Base-by-base conservation (phyloP, 2,797 vertebrate species). In the Jordanella pulchra region DNA sequence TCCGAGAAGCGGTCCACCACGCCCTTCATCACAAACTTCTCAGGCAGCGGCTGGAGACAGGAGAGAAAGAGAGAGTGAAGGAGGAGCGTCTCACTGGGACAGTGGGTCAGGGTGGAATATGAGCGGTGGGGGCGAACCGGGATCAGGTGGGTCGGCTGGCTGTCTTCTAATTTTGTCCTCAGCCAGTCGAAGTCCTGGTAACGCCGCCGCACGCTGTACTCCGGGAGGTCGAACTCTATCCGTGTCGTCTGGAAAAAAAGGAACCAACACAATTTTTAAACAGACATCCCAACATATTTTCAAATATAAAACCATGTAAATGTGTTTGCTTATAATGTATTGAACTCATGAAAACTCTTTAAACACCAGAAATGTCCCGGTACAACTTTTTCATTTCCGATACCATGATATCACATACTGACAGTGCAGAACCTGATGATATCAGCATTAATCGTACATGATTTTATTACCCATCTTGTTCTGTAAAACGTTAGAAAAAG, bases 141-240 rank as follows among this genome's bases (percentile, higher is more conserved):
- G 94, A 99, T 97, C 87, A 99, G 96, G 93, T 99, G 97, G 0
- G 98, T 99, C 2, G 97, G 97, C 83, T 99, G 98, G n/a, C 96
- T 98, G 76, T 99, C 97, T 82, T 99, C 98, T 84, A 99, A 90
- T 85, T 98, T 99, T 86, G 87, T 97, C 86, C 96, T 95, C 86
- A 99, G 86, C 98, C 98, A 99, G 87, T 99, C 97, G 1, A 99
- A 99, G 90, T 99, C 98, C 89, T 99, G 98, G 90, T 99, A 99
- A 58, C 98, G 95, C 70, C 98, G 95, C 9, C 97, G 94, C 60
- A 99, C 92, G 0, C 94, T 94, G 92, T 99, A 99, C 72, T 99
- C 98, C 0, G 97, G 97, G 68, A 99, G 93, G 92, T 99, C 96
- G 78, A 99, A 99, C 86, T 99, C 98, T 50, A 95, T 94, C 84